These are phyloP conservation scores for Sylvilagus bachmani DNA, from an alignment of 2,113 vertebrate species.

Conservation along the genomic window DNA sequence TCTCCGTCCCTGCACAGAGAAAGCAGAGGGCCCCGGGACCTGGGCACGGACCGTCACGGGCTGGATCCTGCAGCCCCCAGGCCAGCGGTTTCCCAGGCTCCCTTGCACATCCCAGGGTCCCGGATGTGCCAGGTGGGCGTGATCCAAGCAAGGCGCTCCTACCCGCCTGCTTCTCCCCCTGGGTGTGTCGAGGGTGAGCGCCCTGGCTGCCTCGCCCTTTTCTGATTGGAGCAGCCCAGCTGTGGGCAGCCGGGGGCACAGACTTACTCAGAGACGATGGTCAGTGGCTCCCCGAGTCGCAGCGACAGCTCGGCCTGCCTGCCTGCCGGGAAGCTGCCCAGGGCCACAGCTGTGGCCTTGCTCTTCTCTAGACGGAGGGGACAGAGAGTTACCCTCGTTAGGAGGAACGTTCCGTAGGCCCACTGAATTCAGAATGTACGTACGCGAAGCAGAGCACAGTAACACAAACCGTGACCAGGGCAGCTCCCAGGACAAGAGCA, in stretches of 20 bases:
- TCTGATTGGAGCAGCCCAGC: not conserved
- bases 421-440: too few relatives aligned
- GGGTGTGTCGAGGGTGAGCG: not conserved
- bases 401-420: too few relatives aligned
- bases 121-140: not conserved
- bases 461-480: too few relatives aligned
- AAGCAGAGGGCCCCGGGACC: not conserved
- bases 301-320: slow-evolving; percentile 78
- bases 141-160: not conserved
- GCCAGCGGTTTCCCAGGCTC: not conserved
- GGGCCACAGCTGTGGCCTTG: slow-evolving; percentile 86
- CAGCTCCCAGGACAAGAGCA: too few relatives aligned
- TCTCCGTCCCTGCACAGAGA: slow-evolving; percentile 89
- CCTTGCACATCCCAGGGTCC: not conserved
- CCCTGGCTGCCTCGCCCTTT: not conserved
- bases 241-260: not conserved
- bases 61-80: not conserved
- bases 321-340: slow-evolving; percentile 88
- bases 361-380: slow-evolving; percentile 79
- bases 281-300: slow-evolving; percentile 90
- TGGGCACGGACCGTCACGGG: not conserved
- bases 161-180: not conserved
- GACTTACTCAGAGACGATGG: slow-evolving; percentile 91
- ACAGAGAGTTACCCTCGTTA: not conserved
- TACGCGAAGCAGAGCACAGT: too few relatives aligned